Percentiles rank a stretch among this genome's conserved stretches.
Conservation (phyloP, 2,888 invertebrate species). For the Amphipyra tragopoginis region DNA sequence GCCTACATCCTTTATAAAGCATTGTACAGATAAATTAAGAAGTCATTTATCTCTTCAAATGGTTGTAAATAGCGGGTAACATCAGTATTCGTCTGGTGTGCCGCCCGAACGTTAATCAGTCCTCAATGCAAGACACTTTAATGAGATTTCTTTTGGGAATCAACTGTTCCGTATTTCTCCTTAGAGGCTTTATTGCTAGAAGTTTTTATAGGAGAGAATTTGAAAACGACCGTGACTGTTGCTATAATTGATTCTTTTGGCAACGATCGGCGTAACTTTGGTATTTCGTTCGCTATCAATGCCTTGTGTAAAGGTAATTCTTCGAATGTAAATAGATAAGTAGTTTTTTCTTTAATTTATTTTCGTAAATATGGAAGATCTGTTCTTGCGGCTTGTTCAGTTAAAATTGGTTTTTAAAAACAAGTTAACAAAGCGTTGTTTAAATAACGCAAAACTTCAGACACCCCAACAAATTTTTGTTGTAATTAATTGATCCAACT, state of each 20-base stretch:
- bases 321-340: slow-evolving; percentile 19
- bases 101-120: slow-evolving; percentile 75
- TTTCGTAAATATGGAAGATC: background rate
- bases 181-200: slow-evolving; percentile 54
- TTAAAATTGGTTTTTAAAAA: background rate
- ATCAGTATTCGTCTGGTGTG: slow-evolving; percentile 72
- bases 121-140: slow-evolving; percentile 77
- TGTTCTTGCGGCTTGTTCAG: background rate
- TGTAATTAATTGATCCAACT: too few species aligned
- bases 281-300: slow-evolving; percentile 37
- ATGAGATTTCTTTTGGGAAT: slow-evolving; percentile 84
- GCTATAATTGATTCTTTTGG: slow-evolving; percentile 52
- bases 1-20: slow-evolving; percentile 5
- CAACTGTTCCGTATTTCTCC: slow-evolving; percentile 64
- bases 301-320: slow-evolving; percentile 23
- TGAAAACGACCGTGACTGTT: slow-evolving; percentile 44
- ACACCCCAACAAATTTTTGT: too few species aligned
- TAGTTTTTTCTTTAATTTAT: slow-evolving; percentile 9
- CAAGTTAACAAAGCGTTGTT: too few species aligned
- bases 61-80: slow-evolving; percentile 59
- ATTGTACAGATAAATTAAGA: slow-evolving; percentile 39
- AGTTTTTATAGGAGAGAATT: slow-evolving; percentile 55
- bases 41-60: slow-evolving; percentile 56
- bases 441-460: too few species aligned
- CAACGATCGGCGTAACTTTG: slow-evolving; percentile 20